Percentiles rank a stretch among this genome's conserved stretches.
Conservation (phyloP, 2,797 vertebrate genomes). For the Philypnodon macrostomus region DNA sequence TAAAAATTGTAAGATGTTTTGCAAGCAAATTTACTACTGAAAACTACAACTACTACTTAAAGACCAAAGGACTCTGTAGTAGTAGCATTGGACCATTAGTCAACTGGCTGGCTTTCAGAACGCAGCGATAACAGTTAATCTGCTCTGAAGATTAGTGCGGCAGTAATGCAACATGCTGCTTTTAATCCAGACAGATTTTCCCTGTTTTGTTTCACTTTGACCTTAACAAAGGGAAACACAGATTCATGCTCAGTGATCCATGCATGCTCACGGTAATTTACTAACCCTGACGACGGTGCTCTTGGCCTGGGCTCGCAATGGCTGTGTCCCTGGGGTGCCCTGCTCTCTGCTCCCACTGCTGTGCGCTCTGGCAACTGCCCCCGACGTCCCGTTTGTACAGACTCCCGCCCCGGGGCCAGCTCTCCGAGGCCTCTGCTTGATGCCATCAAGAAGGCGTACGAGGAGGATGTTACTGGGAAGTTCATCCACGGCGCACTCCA, state of each 20-base stretch:
- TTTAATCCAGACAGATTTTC: conserved; percentile 66
- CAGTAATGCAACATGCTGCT: conserved; percentile 64
- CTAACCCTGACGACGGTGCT: conserved; percentile 93
- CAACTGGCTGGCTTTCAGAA: conserved; percentile 51
- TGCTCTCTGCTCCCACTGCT: conserved; percentile 81
- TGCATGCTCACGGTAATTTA: conserved; percentile 38
- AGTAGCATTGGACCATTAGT: conserved; percentile 39
- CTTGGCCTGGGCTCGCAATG: conserved; percentile 87
- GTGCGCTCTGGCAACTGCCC: conserved; percentile 70
- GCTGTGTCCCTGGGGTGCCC: conserved; percentile 75
- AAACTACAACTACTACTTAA: too few species aligned
- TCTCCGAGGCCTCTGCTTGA: conserved; percentile 93
- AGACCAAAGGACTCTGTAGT: neutral
- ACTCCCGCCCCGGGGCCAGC: conserved; percentile 55
- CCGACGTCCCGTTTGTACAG: conserved; percentile 72
- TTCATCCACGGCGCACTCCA: conserved; percentile 91
- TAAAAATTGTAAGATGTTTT: neutral
- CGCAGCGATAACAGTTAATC: conserved; percentile 63
- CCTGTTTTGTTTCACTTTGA: conserved; percentile 52
- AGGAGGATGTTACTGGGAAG: conserved; percentile 97
- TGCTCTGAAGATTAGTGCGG: conserved; percentile 55
- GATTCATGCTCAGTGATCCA: conserved; percentile 43
- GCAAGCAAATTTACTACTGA: neutral
- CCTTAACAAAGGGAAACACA: conserved; percentile 52
- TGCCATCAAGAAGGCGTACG: conserved; percentile 94